Evolutionary conservation across 2,797 vertebrate genomes (phyloP).

Genomic region (Sciurus vulgaris): DNA sequence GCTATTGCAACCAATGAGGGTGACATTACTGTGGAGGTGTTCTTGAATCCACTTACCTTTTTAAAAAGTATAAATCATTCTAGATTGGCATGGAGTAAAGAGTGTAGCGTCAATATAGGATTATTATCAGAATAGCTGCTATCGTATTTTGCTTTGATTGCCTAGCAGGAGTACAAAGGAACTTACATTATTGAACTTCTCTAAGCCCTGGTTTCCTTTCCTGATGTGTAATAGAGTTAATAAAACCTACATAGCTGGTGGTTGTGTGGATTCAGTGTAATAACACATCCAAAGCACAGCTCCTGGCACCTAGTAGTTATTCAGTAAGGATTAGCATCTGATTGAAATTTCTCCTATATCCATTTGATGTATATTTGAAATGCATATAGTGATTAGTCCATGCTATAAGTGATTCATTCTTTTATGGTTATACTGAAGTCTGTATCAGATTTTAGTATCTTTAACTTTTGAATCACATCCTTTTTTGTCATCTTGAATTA

Average conservation of each 20-base stretch:
- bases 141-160: not conserved
- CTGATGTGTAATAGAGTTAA: not conserved
- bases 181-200: not conserved
- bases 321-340: not conserved
- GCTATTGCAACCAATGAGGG: not conserved
- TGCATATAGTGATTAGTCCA: not conserved
- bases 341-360: not conserved
- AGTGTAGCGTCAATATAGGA: not conserved
- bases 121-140: not conserved
- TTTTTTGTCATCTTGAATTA: slow-evolving; percentile 45
- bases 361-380: not conserved
- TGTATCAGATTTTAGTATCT: slow-evolving; percentile 36
- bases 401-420: slow-evolving; percentile 9
- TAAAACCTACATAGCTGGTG: not conserved
- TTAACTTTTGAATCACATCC: slow-evolving; percentile 67
- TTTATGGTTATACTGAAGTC: not conserved
- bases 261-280: not conserved
- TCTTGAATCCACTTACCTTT: slow-evolving; percentile 26
- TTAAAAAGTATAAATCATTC: slow-evolving; percentile 49
- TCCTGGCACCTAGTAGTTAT: slow-evolving; percentile 1
- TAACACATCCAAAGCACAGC: not conserved
- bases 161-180: not conserved
- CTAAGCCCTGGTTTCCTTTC: not conserved
- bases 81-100: not conserved
- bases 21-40: not conserved